These are phyloP conservation scores for Ageneiosus marmoratus DNA, from an alignment of 2,113 vertebrate species.

Conservation along the genomic window DNA sequence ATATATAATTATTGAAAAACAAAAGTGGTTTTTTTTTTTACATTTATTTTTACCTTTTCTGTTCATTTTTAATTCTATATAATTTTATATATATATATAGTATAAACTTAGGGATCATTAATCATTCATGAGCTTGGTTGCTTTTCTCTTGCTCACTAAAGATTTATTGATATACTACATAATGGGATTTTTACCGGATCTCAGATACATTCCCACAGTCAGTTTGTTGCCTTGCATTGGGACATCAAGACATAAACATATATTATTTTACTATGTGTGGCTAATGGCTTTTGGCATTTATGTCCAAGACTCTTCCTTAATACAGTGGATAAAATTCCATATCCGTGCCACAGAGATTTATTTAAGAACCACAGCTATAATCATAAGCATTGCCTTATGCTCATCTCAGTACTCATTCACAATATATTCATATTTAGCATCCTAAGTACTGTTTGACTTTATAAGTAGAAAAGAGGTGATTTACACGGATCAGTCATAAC, in stretches of 20 bases:
- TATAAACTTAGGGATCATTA: neutral
- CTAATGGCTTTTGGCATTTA: neutral
- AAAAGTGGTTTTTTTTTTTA: neutral
- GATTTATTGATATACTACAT: neutral
- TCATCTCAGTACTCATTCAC: neutral
- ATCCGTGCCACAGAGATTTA: neutral
- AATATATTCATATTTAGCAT: neutral
- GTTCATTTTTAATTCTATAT: neutral
- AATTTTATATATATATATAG: neutral
- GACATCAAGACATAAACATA: neutral
- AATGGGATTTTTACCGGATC: neutral
- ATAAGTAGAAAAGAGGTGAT: neutral
- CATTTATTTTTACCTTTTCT: neutral
- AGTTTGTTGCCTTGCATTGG: neutral
- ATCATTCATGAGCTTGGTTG: neutral
- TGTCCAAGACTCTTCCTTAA: neutral
- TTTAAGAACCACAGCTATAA: neutral
- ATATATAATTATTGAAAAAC: constrained; percentile 10
- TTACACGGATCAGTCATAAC: no score
- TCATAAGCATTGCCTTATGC: neutral
- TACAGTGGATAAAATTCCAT: neutral
- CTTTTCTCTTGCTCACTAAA: neutral
- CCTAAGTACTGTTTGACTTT: neutral
- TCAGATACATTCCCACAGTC: neutral
- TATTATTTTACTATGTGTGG: neutral